Conservation (phyloP, 2,888 invertebrate species). For the Octodonta nipae region DNA sequence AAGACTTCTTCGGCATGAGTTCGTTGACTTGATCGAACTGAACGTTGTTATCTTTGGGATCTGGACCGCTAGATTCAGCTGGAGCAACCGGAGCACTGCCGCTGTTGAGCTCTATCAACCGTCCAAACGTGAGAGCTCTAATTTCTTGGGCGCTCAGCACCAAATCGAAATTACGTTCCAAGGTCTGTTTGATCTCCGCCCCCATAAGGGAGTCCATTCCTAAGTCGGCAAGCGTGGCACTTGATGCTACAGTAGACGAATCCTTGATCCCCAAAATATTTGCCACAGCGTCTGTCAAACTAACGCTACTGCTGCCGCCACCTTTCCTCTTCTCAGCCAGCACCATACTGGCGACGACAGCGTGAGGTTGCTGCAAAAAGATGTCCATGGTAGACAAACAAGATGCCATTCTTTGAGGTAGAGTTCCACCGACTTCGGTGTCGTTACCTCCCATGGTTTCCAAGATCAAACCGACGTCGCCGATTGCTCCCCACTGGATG, state of each 20-base stretch:
- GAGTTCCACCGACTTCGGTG: slow-evolving; percentile 83
- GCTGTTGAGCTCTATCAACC: slow-evolving; percentile 46
- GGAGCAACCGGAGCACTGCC: slow-evolving; percentile 19
- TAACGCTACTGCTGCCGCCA: slow-evolving; percentile 40
- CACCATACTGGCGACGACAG: slow-evolving; percentile 72
- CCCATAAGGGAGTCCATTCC: slow-evolving; percentile 99
- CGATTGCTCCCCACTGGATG: slow-evolving; percentile 98
- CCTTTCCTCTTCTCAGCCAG: slow-evolving; percentile 70
- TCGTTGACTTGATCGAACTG: slow-evolving; percentile 39
- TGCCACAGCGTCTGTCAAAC: slow-evolving; percentile 65
- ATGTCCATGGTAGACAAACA: slow-evolving; percentile 78
- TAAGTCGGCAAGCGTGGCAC: slow-evolving; percentile 76
- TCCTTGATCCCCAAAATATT: slow-evolving; percentile 88
- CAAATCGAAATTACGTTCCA: slow-evolving; percentile 85
- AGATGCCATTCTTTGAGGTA: slow-evolving; percentile 90
- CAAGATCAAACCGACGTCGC: slow-evolving; percentile 86
- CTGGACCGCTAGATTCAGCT: slow-evolving; percentile 15
- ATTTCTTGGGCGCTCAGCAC: slow-evolving; percentile 85
- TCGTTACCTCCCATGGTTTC: slow-evolving; percentile 84
- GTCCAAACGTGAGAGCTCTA: slow-evolving; percentile 65
- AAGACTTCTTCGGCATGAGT: slow-evolving; percentile 60
- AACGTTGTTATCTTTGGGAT: slow-evolving; percentile 39
- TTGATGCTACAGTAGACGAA: slow-evolving; percentile 58
- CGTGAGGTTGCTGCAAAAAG: slow-evolving; percentile 79
- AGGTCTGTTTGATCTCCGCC: slow-evolving; percentile 92